A percentile compares a stretch with the other conserved stretches of the same genome.
Evolutionary conservation across 2,888 invertebrate genomes (phyloP).

Genomic region (Anticlea derivata): DNA sequence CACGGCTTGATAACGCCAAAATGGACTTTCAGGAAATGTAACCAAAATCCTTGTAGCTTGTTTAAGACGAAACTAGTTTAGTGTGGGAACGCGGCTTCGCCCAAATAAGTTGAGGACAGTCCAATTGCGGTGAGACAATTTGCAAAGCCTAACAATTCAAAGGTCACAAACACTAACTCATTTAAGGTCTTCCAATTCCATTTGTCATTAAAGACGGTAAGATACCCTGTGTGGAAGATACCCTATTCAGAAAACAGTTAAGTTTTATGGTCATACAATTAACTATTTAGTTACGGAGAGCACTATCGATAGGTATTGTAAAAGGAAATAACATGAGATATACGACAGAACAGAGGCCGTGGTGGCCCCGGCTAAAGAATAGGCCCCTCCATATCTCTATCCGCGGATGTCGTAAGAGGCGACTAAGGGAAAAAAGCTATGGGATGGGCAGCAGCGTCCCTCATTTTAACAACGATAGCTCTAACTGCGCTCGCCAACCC

Average conservation of each 20-base stretch:
- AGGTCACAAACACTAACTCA: conserved; percentile 5
- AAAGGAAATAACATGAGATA: conserved; percentile 3
- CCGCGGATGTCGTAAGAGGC: too few species aligned
- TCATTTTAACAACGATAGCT: too few species aligned
- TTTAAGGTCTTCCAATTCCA: conserved; percentile 3
- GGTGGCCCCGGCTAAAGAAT: too few species aligned
- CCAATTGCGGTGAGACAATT: conserved; percentile 1
- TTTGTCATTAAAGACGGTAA: conserved; percentile 9
- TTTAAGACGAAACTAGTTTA: background rate
- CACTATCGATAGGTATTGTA: background rate
- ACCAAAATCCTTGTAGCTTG: conserved; percentile 3
- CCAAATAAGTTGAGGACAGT: conserved; percentile 7
- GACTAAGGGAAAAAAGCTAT: too few species aligned
- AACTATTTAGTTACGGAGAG: conserved; percentile 10
- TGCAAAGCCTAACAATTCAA: conserved; percentile 3
- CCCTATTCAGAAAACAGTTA: conserved; percentile 18
- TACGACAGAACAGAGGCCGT: too few species aligned
- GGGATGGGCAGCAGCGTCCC: too few species aligned
- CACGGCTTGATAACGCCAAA: background rate
- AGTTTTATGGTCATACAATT: conserved; percentile 22
- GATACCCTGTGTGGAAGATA: conserved; percentile 13
- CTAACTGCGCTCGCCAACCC: too few species aligned
- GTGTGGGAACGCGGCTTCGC: conserved; percentile 14
- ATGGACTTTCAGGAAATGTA: conserved; percentile 6
- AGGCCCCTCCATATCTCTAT: too few species aligned